These are phyloP conservation scores for Latrodectus elegans DNA, from an alignment of 2,888 invertebrate species.

Conservation along the genomic window DNA sequence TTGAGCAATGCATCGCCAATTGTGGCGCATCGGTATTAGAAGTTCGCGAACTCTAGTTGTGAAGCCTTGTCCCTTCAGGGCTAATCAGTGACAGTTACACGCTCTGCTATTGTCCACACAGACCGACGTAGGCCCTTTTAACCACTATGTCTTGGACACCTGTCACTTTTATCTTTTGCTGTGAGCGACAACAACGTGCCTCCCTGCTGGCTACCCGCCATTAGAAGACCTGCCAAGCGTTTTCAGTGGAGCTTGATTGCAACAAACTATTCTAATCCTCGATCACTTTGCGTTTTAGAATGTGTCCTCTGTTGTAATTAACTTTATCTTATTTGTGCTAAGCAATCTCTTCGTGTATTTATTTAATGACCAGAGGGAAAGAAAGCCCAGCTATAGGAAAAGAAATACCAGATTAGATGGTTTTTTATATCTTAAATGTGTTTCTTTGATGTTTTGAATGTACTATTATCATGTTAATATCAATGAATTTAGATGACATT, in stretches of 20 bases:
- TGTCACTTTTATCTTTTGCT: conserved; percentile 63
- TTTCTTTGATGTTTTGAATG: no score
- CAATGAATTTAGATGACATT: no score
- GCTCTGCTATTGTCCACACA: conserved; percentile 61
- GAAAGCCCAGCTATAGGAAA: no score
- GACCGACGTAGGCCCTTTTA: conserved; percentile 60
- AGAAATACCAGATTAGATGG: no score
- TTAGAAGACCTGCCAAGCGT: conserved; percentile 3
- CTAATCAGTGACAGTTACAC: conserved; percentile 69
- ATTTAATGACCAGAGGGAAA: not conserved
- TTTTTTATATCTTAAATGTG: no score
- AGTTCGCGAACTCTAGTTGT: conserved; percentile 56
- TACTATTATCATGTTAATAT: no score
- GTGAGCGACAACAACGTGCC: conserved; percentile 24
- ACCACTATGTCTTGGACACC: conserved; percentile 61
- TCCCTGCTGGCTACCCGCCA: conserved; percentile 33
- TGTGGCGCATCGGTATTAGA: not conserved
- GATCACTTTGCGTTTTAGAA: not conserved
- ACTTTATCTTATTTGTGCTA: not conserved
- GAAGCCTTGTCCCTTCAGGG: conserved; percentile 60
- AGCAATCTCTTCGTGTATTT: not conserved
- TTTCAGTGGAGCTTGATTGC: not conserved
- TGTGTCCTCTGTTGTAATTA: not conserved
- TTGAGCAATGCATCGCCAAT: conserved; percentile 31
- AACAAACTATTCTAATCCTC: not conserved